Evolutionary conservation across 2,113 vertebrate genomes (phyloP).

Genomic region (Sceloporus tristichus): DNA sequence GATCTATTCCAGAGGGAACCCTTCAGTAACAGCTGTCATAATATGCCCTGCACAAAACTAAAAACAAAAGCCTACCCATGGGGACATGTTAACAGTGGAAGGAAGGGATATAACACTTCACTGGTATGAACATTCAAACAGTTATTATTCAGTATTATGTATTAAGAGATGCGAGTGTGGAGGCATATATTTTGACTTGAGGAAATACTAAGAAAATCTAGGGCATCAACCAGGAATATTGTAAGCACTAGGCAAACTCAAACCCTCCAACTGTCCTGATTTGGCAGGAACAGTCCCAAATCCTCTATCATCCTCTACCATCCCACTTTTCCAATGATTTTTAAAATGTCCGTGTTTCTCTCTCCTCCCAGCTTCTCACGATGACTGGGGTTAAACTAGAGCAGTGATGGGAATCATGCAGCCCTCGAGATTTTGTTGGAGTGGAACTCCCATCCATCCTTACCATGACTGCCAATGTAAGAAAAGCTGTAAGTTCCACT

Average conservation of each 20-base stretch:
- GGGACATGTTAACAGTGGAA: not conserved
- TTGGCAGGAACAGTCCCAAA: too few relatives aligned
- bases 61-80: not conserved
- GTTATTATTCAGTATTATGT: not conserved
- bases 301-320: too few relatives aligned
- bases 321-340: too few relatives aligned
- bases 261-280: too few relatives aligned
- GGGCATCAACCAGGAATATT: not conserved
- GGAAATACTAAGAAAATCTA: not conserved
- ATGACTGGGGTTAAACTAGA: too few relatives aligned
- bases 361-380: too few relatives aligned
- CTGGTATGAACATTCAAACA: fast-evolving
- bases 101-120: not conserved
- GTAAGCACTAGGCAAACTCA: not conserved
- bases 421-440: too few relatives aligned
- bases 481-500: too few relatives aligned
- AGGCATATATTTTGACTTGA: not conserved
- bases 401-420: too few relatives aligned
- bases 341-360: not conserved
- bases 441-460: too few relatives aligned
- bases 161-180: not conserved
- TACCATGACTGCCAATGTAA: too few relatives aligned
- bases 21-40: not conserved
- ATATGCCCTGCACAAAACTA: not conserved
- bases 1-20: not conserved